Evolutionary conservation across 2,888 invertebrate species (phyloP), one percentile per base, ranked within the genome.

Genomic region (Macrosoma leucophasiata): DNA sequence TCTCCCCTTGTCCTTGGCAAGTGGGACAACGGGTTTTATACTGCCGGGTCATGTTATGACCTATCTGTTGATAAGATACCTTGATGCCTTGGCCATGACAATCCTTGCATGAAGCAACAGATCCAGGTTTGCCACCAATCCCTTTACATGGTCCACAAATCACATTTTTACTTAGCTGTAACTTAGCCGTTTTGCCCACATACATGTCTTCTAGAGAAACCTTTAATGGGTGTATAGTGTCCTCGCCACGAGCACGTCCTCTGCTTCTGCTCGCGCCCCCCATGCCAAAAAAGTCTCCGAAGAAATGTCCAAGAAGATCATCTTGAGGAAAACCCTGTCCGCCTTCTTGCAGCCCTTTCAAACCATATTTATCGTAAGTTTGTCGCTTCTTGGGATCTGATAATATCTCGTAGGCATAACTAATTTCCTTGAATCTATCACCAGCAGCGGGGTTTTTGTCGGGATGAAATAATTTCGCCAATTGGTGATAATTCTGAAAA

Each of bases 391-490:
- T 93, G 3, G 93, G 87, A 81, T 96, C 94, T 7, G 96, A 95
- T 31, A 97, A 85, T 26, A 96, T 91, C 84, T 97, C 97, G 71
- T 97, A 96, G 0, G 97, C 97, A 79, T 93, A 96, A 39, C 95
- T 95, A 53, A 97, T 97, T 86, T 97, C 97, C 74, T 97, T 96
- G 65, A 97, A 96, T 85, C 92, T 94, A 66, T 97, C 96, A 35
- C 94, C 96, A 39, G 94, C 92, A 47, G 91, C 92, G 18, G 94
- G 90, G 87, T 97, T 90, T 88, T 97, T 91, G 84, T 97, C 88
- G 60, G 97, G 97, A 75, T 97, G 97, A 70, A 91, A 96, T 85
- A 96, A 94, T 78, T 95, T 96, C 11, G 97, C 97, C 59, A 97
- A 79, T 84, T 92, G 94, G 58, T 94, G 89, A 72, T 97, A 97